Evolutionary conservation across 2,888 invertebrate genomes (phyloP).

Genomic region (Tricholauxania praeusta): DNA sequence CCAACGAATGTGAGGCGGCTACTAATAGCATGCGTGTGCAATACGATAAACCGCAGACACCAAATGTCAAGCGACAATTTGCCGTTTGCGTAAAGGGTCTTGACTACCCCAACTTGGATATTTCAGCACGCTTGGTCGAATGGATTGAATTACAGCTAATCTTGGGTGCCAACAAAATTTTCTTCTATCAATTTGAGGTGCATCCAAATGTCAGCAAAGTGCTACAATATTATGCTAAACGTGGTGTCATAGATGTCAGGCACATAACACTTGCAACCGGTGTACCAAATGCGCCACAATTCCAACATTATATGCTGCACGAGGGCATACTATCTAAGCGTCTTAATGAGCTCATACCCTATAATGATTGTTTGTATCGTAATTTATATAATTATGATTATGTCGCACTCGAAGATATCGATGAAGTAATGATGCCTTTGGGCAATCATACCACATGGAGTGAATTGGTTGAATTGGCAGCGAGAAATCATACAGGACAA

Average conservation of each 20-base stretch:
- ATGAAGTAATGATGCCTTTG: constrained; percentile 93
- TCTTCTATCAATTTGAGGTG: constrained; percentile 87
- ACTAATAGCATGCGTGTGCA: constrained; percentile 85
- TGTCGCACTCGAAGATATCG: constrained; percentile 88
- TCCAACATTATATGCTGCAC: constrained; percentile 86
- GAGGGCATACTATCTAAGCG: constrained; percentile 90
- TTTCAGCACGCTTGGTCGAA: constrained; percentile 88
- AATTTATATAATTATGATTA: constrained; percentile 90
- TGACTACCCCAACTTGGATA: constrained; percentile 89
- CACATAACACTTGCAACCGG: constrained; percentile 86
- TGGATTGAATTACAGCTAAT: constrained; percentile 91
- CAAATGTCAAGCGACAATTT: constrained; percentile 70
- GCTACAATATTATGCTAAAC: constrained; percentile 71
- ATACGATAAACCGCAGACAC: constrained; percentile 74
- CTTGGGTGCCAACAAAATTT: constrained; percentile 89
- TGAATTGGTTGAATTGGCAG: constrained; percentile 78
- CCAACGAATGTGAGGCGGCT: constrained; percentile 82
- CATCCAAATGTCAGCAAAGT: constrained; percentile 91
- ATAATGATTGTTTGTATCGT: constrained; percentile 95
- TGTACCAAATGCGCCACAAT: constrained; percentile 86
- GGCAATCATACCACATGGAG: constrained; percentile 77
- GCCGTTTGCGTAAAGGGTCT: constrained; percentile 93
- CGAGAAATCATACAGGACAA: constrained; percentile 72
- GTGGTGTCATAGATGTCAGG: constrained; percentile 78
- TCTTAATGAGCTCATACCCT: constrained; percentile 93